These are phyloP conservation scores for Melipona beecheii DNA, from an alignment of 2,888 invertebrate species.

Conservation along the genomic window DNA sequence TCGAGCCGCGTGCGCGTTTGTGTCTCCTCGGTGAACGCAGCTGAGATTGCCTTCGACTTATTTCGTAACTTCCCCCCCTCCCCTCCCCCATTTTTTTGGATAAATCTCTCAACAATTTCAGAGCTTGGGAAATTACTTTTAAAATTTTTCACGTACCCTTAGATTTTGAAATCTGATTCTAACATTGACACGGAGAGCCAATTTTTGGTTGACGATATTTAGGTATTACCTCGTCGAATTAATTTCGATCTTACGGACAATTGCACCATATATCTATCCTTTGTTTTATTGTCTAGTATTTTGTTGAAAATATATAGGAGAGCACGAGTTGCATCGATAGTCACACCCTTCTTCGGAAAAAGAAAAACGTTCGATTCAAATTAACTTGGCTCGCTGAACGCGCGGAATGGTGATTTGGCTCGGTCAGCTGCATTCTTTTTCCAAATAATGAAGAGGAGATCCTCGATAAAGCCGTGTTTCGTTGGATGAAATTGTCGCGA, in stretches of 20 bases:
- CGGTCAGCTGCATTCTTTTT: neutral
- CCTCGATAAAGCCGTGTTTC: neutral
- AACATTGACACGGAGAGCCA: too few relatives aligned
- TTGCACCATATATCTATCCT: too few relatives aligned
- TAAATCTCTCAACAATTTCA: neutral
- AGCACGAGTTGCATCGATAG: neutral
- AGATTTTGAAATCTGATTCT: too few relatives aligned
- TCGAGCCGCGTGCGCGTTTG: too few relatives aligned
- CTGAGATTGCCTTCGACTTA: neutral
- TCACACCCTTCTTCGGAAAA: neutral
- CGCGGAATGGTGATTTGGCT: neutral
- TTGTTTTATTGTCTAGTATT: too few relatives aligned
- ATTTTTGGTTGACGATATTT: too few relatives aligned
- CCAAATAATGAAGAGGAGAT: neutral
- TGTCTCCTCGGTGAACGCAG: neutral
- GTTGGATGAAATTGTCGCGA: slow-evolving; percentile 10
- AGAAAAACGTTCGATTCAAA: neutral
- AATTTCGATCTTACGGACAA: too few relatives aligned
- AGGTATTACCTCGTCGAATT: too few relatives aligned
- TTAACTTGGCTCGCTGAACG: neutral
- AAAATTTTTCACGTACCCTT: too few relatives aligned
- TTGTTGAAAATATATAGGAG: neutral
- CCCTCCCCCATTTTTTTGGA: accelerated
- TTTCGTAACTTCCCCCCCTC: accelerated
- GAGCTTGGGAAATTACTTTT: neutral